Evolutionary conservation across 2,797 vertebrate genomes (phyloP).

Genomic region (Amazonetta brasiliensis): DNA sequence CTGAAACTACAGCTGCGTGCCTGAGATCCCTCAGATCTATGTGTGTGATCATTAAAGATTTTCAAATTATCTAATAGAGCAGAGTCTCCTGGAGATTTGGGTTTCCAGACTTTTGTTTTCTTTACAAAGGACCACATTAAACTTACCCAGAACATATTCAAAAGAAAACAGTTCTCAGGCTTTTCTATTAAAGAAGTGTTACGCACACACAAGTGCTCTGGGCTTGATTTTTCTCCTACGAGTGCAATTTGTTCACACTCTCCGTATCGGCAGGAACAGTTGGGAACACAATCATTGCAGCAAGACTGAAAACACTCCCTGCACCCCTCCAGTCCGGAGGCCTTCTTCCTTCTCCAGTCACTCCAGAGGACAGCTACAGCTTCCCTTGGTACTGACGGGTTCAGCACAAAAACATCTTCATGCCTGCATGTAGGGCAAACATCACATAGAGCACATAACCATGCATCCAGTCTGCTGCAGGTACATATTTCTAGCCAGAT

Average conservation of each 20-base stretch:
- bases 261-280: not conserved
- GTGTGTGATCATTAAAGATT: constrained; percentile 76
- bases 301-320: not conserved
- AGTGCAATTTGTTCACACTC: not conserved
- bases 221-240: not conserved
- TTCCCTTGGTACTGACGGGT: not conserved
- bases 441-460: not conserved
- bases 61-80: constrained; percentile 69
- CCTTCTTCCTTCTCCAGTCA: not conserved
- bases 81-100: constrained; percentile 64
- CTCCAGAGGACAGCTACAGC: not conserved
- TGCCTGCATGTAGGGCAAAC: not conserved
- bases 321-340: not conserved
- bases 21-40: constrained; percentile 77
- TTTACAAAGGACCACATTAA: constrained; percentile 36
- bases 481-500: no score
- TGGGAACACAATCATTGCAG: not conserved
- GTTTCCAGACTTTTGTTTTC: constrained; percentile 53
- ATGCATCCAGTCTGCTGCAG: fast-evolving
- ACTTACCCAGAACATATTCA: constrained; percentile 23
- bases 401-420: not conserved
- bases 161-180: constrained; percentile 43
- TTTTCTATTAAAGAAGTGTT: not conserved
- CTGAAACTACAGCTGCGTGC: constrained; percentile 72
- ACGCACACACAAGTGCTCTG: not conserved